Conservation (phyloP, 2,797 vertebrate genomes). For the Nasua narica region DNA sequence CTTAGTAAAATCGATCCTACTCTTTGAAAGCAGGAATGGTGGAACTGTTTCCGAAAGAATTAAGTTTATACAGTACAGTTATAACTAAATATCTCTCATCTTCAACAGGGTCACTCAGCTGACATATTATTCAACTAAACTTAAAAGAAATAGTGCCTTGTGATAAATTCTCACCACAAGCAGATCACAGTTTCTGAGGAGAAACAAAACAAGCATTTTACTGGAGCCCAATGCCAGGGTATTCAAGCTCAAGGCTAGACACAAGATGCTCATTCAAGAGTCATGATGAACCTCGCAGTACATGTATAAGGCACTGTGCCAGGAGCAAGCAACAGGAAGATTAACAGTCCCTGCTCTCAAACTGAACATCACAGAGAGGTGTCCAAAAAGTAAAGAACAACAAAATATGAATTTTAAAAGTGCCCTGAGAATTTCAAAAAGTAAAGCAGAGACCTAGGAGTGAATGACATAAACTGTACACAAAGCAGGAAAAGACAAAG, state of each 20-base stretch:
- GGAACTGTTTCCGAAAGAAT: background rate
- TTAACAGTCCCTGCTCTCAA: background rate
- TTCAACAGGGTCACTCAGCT: background rate
- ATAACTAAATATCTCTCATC: slow-evolving; percentile 9
- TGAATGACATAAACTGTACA: background rate
- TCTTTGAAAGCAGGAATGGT: background rate
- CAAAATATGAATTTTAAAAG: background rate
- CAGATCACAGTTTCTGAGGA: background rate
- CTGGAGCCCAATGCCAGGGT: background rate
- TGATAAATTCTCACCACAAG: slow-evolving; percentile 15
- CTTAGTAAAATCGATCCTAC: background rate
- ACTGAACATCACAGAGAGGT: background rate
- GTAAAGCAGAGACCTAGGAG: background rate
- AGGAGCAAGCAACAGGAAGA: background rate
- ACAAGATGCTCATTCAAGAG: background rate
- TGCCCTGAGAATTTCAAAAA: slow-evolving; percentile 13
- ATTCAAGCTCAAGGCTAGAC: background rate
- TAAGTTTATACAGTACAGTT: background rate
- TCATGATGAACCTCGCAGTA: background rate
- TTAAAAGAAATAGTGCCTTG: background rate
- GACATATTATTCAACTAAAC: background rate
- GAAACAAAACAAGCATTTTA: background rate
- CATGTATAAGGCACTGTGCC: background rate
- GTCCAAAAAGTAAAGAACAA: background rate
- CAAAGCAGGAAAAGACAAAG: background rate